These are phyloP conservation scores for Pelobates cultripes DNA, from an alignment of 2,797 vertebrate species.

Conservation along the genomic window DNA sequence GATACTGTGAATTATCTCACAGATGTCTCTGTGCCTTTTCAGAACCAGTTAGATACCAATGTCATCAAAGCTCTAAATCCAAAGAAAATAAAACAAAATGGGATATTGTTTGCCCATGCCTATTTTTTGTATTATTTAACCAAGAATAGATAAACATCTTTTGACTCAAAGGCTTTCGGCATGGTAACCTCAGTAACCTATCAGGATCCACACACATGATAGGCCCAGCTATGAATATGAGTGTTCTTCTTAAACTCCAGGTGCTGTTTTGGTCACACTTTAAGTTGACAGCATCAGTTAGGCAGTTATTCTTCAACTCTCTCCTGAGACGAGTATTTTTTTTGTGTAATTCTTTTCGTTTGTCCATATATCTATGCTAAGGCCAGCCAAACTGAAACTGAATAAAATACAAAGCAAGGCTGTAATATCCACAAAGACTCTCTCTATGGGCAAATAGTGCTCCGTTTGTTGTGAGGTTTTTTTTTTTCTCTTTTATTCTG, in stretches of 20 bases:
- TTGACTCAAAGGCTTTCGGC: slow-evolving; percentile 70
- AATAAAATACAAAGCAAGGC: slow-evolving; percentile 63
- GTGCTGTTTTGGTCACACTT: slow-evolving; percentile 78
- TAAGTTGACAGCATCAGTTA: slow-evolving; percentile 68
- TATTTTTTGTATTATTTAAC: slow-evolving; percentile 70
- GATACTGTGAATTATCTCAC: slow-evolving; percentile 74
- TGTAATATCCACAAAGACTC: slow-evolving; percentile 63
- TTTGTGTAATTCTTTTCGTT: slow-evolving; percentile 68
- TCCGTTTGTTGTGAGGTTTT: slow-evolving; percentile 37
- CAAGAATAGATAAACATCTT: slow-evolving; percentile 70
- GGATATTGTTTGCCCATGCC: slow-evolving; percentile 72
- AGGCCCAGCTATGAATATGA: slow-evolving; percentile 73
- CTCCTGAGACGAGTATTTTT: slow-evolving; percentile 67
- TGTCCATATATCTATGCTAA: slow-evolving; percentile 64
- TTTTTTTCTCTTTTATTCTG: slow-evolving; percentile 55
- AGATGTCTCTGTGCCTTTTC: slow-evolving; percentile 72
- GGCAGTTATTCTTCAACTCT: slow-evolving; percentile 67
- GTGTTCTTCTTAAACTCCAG: slow-evolving; percentile 74
- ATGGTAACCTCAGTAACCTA: slow-evolving; percentile 64
- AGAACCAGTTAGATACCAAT: slow-evolving; percentile 60
- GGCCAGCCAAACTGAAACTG: slow-evolving; percentile 67
- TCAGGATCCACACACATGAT: slow-evolving; percentile 71
- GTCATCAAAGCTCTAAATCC: slow-evolving; percentile 56
- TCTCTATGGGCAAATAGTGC: slow-evolving; percentile 58
- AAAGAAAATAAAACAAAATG: slow-evolving; percentile 64